A percentile compares a stretch with the other conserved stretches of the same genome.
Evolutionary conservation across 1,140 invertebrate species (phyloP).

Genomic region (Bradynema listronoti): DNA sequence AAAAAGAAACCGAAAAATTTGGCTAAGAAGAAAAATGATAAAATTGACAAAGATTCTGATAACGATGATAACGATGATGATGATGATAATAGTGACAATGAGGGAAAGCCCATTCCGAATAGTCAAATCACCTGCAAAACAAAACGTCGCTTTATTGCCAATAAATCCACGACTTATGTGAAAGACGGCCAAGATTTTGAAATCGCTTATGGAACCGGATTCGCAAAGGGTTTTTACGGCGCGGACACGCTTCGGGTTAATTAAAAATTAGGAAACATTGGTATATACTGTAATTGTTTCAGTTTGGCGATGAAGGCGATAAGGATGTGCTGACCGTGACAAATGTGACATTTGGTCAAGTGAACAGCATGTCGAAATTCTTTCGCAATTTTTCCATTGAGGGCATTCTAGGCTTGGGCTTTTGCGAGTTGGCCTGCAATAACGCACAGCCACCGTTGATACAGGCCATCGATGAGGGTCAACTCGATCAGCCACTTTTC

Average conservation of each 20-base stretch:
- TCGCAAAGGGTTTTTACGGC: conserved; percentile 23
- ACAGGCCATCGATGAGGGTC: conserved; percentile 21
- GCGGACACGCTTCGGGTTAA: conserved; percentile 17
- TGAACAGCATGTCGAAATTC: conserved; percentile 11
- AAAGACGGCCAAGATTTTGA: conserved; percentile 14
- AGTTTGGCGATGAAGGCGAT: conserved; percentile 1
- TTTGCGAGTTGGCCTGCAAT: conserved; percentile 16
- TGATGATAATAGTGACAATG: no score
- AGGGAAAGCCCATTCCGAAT: no score
- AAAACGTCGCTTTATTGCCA: conserved; percentile 9
- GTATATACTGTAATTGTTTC: no score
- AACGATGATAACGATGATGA: no score
- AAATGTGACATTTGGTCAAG: conserved; percentile 23
- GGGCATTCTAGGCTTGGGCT: conserved; percentile 26
- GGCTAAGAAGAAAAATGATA: no score
- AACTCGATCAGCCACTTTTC: conserved; percentile 1
- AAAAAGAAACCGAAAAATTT: no score
- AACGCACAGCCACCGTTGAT: conserved; percentile 23
- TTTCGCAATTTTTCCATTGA: conserved; percentile 15
- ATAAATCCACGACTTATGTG: conserved; percentile 16
- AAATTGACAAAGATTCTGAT: no score
- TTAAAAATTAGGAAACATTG: neutral
- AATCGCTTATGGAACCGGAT: conserved; percentile 24
- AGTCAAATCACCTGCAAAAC: no score
- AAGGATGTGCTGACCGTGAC: conserved; percentile 19